Evolutionary conservation across 2,113 vertebrate genomes (phyloP).

Genomic region (Urocitellus parryii): DNA sequence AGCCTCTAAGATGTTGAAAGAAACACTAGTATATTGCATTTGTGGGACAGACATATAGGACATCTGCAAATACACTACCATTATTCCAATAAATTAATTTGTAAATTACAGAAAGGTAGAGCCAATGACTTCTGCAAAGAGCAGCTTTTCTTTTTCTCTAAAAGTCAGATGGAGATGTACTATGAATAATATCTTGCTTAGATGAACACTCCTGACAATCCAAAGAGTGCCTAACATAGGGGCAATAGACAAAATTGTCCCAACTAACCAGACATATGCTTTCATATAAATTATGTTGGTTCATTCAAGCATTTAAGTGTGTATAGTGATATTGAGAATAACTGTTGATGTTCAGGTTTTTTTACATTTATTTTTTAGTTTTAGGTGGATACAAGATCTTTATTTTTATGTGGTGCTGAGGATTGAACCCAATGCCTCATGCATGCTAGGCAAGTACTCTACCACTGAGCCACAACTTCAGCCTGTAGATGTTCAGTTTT

Average conservation of each 20-base stretch:
- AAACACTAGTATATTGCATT: background rate
- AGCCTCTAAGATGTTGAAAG: background rate
- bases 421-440: too few species aligned
- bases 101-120: background rate
- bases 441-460: too few species aligned
- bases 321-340: background rate
- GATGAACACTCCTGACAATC: background rate
- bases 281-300: background rate
- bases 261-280: background rate
- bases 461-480: too few species aligned
- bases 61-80: background rate
- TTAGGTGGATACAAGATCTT: too few species aligned
- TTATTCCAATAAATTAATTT: conserved; percentile 36
- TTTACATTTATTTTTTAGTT: too few species aligned
- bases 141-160: background rate
- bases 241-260: background rate
- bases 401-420: too few species aligned
- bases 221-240: background rate
- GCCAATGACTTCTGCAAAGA: background rate
- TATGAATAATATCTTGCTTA: background rate
- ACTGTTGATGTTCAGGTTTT: background rate
- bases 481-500: background rate
- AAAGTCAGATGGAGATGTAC: background rate
- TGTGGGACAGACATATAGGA: background rate
- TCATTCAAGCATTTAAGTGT: background rate